Evolutionary conservation across 2,797 vertebrate species (phyloP).

Genomic region (Ptychobarbus kaznakovi): DNA sequence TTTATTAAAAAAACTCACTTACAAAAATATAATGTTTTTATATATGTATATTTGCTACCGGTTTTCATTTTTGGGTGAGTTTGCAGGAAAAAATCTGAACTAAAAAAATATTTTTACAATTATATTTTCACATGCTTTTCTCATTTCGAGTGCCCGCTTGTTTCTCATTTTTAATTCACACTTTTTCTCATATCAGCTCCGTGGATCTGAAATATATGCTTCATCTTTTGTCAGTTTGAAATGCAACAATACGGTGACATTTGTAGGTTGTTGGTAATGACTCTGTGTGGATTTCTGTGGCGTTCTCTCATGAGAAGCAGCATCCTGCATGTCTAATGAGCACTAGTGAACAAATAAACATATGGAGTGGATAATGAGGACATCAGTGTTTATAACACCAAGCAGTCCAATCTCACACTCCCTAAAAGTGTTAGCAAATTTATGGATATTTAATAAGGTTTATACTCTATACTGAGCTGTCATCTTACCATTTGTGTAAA

Average conservation of each 20-base stretch:
- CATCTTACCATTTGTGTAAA: neutral
- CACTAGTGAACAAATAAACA: conserved; percentile 71
- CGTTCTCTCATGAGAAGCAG: conserved; percentile 64
- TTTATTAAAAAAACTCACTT: neutral
- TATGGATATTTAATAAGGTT: conserved; percentile 21
- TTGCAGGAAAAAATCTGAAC: neutral
- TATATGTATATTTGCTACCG: neutral
- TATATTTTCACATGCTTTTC: conserved; percentile 7
- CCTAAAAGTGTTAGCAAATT: conserved; percentile 15
- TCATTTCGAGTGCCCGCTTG: conserved; percentile 3
- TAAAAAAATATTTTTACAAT: neutral
- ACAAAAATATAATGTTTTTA: neutral
- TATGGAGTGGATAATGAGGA: conserved; percentile 78
- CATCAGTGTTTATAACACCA: conserved; percentile 75
- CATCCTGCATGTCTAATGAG: conserved; percentile 68
- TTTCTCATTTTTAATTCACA: conserved; percentile 27
- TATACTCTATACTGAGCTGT: conserved; percentile 6
- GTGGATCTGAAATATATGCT: conserved; percentile 11
- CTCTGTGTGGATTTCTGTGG: conserved; percentile 47
- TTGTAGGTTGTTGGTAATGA: conserved; percentile 27
- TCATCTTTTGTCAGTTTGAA: conserved; percentile 34
- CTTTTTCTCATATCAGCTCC: conserved; percentile 13
- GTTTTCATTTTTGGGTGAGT: neutral
- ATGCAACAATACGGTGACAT: conserved; percentile 11
- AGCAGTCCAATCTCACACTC: conserved; percentile 62